Evolutionary conservation across 2,797 vertebrate genomes (phyloP).

Genomic region (Gymnothorax reevesii): DNA sequence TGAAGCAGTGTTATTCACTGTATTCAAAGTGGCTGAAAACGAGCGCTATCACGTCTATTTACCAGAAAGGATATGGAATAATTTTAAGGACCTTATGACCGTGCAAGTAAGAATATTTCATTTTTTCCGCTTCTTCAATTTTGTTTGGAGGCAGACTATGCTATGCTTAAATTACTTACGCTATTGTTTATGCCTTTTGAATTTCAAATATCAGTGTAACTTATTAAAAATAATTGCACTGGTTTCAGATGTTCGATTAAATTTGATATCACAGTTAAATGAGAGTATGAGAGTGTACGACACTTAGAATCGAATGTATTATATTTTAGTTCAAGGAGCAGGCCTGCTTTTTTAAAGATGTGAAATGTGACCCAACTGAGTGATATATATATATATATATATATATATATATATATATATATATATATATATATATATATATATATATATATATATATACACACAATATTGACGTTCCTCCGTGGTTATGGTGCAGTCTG

Average conservation of each 20-base stretch:
- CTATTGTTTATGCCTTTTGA: slow-evolving; percentile 44
- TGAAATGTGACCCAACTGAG: slow-evolving; percentile 53
- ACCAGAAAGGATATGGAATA: slow-evolving; percentile 71
- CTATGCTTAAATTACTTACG: slow-evolving; percentile 44
- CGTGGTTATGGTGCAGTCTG: slow-evolving; percentile 63
- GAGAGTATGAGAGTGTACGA: not conserved
- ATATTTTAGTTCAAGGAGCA: slow-evolving; percentile 59
- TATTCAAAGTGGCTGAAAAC: slow-evolving; percentile 67
- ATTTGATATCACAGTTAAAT: slow-evolving; percentile 37
- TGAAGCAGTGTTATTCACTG: slow-evolving; percentile 66
- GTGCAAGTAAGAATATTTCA: slow-evolving; percentile 88
- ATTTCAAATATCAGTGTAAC: slow-evolving; percentile 53
- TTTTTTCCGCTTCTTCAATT: slow-evolving; percentile 76
- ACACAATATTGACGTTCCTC: not conserved
- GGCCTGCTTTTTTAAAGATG: slow-evolving; percentile 54
- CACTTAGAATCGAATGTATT: slow-evolving; percentile 23
- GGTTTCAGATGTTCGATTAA: slow-evolving; percentile 44
- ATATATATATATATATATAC: not conserved
- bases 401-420: slow-evolving; percentile 52
- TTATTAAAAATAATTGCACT: slow-evolving; percentile 19
- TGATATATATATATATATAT: slow-evolving; percentile 50
- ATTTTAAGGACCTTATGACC: slow-evolving; percentile 75
- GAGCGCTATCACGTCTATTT: slow-evolving; percentile 61
- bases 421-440: slow-evolving; percentile 50
- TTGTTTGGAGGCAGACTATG: slow-evolving; percentile 59